phyloP scores from a whole-genome alignment of 1,140 invertebrate genomes.

The Dendroctonus ponderosae region DNA sequence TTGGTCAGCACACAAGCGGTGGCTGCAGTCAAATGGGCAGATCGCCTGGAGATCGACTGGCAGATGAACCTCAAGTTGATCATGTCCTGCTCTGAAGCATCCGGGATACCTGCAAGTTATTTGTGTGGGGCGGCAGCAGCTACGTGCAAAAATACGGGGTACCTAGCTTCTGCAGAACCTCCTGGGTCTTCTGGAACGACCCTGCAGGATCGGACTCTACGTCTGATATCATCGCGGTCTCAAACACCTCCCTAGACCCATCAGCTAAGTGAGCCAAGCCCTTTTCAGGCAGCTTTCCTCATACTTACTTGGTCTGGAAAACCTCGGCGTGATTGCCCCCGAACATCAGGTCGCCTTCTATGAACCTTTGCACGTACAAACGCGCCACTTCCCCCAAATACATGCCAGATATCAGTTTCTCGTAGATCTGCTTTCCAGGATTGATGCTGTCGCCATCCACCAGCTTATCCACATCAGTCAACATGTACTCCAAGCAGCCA shows the following conservation, averaged over 20 bases:
- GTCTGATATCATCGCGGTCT: slow-evolving; percentile 75
- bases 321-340: too few species aligned
- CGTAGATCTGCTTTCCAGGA: slow-evolving; percentile 76
- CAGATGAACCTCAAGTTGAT: slow-evolving; percentile 70
- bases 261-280: too few species aligned
- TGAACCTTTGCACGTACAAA: slow-evolving; percentile 74
- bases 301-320: too few species aligned
- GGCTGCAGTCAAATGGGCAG: slow-evolving; percentile 89
- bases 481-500: slow-evolving; percentile 80
- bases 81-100: slow-evolving; percentile 64
- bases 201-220: slow-evolving; percentile 87
- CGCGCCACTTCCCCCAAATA: slow-evolving; percentile 85
- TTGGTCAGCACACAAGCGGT: slow-evolving; percentile 78
- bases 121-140: too few species aligned
- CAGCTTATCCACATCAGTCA: slow-evolving; percentile 75
- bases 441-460: slow-evolving; percentile 81
- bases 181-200: slow-evolving; percentile 76
- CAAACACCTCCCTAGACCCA: too few species aligned
- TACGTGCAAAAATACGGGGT: too few species aligned
- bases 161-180: slow-evolving; percentile 54
- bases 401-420: slow-evolving; percentile 92
- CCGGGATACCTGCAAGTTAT: slow-evolving; percentile 58
- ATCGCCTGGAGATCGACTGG: slow-evolving; percentile 84
- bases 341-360: slow-evolving; percentile 55
- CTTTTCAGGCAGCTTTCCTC: too few species aligned